Conservation (phyloP, 2,113 vertebrate species). For the Scatophagus argus region DNA sequence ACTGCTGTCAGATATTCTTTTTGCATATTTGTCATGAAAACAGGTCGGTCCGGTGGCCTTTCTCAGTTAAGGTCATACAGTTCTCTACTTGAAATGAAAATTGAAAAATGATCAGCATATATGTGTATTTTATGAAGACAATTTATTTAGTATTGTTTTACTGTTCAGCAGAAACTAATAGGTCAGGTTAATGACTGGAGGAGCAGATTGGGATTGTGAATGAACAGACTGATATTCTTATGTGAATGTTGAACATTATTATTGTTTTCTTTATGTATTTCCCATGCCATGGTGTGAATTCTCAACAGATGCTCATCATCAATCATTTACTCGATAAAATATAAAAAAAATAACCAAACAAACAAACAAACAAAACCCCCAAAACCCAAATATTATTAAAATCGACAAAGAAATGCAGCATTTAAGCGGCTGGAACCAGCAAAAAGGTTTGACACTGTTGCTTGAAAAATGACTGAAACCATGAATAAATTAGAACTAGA, state of each 20-base stretch:
- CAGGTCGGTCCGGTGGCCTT: neutral
- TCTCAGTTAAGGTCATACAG: neutral
- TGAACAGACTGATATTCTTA: neutral
- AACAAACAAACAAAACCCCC: too few species aligned
- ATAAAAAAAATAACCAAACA: too few species aligned
- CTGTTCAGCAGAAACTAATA: neutral
- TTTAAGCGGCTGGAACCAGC: too few species aligned
- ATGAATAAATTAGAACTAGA: too few species aligned
- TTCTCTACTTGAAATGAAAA: neutral
- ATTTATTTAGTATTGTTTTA: neutral
- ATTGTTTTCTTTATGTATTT: too few species aligned
- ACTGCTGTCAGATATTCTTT: neutral
- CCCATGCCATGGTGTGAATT: too few species aligned
- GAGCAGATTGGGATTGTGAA: neutral
- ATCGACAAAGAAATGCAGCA: too few species aligned
- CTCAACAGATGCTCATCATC: too few species aligned
- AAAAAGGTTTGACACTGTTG: too few species aligned
- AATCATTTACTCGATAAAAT: too few species aligned
- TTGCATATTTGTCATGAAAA: neutral
- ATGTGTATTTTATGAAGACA: neutral
- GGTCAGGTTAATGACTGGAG: neutral
- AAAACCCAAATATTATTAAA: too few species aligned
- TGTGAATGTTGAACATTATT: neutral
- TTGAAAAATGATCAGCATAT: neutral
- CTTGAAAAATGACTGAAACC: too few species aligned